Conservation (phyloP, 2,797 vertebrate species). For the Myioborus miniatus region DNA sequence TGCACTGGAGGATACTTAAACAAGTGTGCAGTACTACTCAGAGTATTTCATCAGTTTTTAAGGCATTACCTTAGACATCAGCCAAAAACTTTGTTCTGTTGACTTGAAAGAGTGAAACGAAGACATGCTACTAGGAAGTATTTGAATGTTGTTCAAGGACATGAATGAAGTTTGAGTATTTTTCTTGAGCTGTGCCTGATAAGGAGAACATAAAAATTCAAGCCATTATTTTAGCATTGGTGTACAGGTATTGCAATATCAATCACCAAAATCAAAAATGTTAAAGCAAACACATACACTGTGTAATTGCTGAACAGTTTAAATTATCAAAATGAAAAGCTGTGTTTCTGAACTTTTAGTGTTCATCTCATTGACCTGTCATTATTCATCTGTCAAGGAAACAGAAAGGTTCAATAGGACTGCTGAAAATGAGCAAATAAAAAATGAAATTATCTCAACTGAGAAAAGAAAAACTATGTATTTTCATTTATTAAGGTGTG, state of each 20-base stretch:
- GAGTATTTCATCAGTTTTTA: neutral
- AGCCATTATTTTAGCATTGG: neutral
- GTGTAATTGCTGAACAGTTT: neutral
- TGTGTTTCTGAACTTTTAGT: neutral
- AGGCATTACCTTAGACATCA: neutral
- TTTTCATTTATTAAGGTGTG: neutral
- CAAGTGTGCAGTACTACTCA: neutral
- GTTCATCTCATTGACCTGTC: neutral
- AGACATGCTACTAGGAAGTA: neutral
- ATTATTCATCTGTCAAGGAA: neutral
- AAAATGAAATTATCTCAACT: neutral
- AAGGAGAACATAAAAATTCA: neutral
- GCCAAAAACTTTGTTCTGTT: neutral
- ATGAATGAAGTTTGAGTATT: neutral
- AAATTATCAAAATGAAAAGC: neutral
- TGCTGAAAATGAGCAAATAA: neutral
- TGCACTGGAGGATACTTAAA: neutral
- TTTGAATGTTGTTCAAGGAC: neutral
- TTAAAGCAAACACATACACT: neutral
- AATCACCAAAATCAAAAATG: neutral
- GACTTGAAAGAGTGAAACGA: neutral
- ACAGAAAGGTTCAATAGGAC: neutral
- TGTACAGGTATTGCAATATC: neutral
- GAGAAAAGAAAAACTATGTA: neutral
- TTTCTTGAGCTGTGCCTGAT: neutral